These are phyloP conservation scores for Tyrophagus putrescentiae DNA, from an alignment of 1,140 invertebrate species.

Conservation along the genomic window DNA sequence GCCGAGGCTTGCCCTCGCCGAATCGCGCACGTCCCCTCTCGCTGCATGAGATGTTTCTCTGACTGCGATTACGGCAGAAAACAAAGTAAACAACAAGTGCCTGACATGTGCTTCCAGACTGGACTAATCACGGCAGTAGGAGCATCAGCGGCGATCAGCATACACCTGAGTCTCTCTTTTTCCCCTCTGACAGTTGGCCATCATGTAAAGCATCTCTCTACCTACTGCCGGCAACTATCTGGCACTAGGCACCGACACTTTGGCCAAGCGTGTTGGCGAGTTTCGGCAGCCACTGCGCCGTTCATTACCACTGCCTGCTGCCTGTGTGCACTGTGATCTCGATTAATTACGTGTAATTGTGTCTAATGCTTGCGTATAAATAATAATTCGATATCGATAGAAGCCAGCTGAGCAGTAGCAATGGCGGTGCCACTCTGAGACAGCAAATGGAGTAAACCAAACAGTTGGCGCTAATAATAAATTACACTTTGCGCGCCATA, in stretches of 20 bases:
- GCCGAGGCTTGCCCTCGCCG: too few relatives aligned
- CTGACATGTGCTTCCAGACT: too few relatives aligned
- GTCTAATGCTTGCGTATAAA: conserved; percentile 10
- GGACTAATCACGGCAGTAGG: too few relatives aligned
- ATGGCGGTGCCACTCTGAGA: not conserved
- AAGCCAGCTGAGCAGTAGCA: not conserved
- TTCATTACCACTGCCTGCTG: conserved; percentile 4
- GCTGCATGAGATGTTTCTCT: too few relatives aligned
- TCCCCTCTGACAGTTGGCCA: too few relatives aligned
- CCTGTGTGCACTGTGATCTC: not conserved
- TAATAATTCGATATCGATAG: conserved; percentile 8
- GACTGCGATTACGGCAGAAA: too few relatives aligned
- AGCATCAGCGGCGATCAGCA: not conserved
- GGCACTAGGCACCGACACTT: too few relatives aligned
- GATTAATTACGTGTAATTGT: conserved; percentile 13
- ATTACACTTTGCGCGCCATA: not conserved
- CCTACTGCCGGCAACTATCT: too few relatives aligned
- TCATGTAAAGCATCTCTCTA: too few relatives aligned
- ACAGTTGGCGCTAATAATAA: conserved; percentile 26
- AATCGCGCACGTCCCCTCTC: too few relatives aligned
- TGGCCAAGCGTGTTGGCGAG: not conserved
- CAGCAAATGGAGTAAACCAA: conserved; percentile 5
- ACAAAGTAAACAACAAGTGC: too few relatives aligned
- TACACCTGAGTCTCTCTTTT: too few relatives aligned
- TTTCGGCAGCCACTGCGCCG: not conserved